These are phyloP conservation scores for Chelonoidis abingdonii DNA, from an alignment of 2,113 vertebrate genomes.

Conservation along the genomic window DNA sequence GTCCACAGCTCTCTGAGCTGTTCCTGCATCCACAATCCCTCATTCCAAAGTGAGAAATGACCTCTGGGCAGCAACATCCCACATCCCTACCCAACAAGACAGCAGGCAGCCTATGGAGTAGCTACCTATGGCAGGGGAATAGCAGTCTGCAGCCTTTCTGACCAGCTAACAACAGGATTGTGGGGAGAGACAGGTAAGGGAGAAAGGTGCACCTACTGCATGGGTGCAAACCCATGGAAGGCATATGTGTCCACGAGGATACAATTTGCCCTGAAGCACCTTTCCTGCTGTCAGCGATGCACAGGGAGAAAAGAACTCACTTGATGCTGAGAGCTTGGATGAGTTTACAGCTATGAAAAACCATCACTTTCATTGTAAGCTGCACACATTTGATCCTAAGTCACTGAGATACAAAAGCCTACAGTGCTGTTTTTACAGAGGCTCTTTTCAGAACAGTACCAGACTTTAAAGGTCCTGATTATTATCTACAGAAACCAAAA, in stretches of 20 bases:
- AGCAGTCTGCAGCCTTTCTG: background rate
- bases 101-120: background rate
- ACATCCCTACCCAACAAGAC: too few species aligned
- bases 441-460: background rate
- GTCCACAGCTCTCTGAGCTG: background rate
- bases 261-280: background rate
- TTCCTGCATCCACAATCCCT: background rate
- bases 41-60: background rate
- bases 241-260: accelerated
- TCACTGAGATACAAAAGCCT: background rate
- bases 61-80: background rate
- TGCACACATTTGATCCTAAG: too few species aligned
- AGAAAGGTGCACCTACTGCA: background rate
- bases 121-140: background rate
- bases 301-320: background rate
- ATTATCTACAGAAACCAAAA: background rate
- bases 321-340: background rate
- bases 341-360: background rate
- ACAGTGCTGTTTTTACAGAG: background rate
- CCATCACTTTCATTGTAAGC: too few species aligned
- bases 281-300: background rate
- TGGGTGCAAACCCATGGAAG: background rate
- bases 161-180: background rate
- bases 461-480: background rate
- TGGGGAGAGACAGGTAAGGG: background rate